Evolutionary conservation across 2,797 vertebrate genomes (phyloP), one percentile per base, ranked within the genome.

Genomic region (Sphenopsis melanotis): DNA sequence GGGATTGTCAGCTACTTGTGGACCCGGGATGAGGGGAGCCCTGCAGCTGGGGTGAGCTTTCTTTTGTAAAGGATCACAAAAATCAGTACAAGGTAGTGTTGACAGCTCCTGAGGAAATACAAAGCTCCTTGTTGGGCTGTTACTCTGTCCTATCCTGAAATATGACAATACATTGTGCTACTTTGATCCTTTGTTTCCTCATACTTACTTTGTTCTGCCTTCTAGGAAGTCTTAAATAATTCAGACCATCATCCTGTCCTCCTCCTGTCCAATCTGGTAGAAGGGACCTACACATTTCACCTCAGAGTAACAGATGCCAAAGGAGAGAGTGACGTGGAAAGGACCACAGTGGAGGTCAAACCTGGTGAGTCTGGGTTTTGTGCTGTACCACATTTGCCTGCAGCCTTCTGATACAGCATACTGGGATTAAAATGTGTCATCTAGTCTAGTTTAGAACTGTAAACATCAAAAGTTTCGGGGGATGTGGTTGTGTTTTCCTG

Each of bases 201-300:
- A 12, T 36, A 2, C 8, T 69, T 47, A 30, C 14, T 94, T 92
- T 69, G 36, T 87, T 90, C 87, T 87, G 74, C 63, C 74, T 85
- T 77, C 44, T 93, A 99, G 99, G 99, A 99, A 87, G 99, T 99
- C 63, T 97, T 99, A 92, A 99, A 99, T 97, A 98, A 98, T 97
- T 99, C 99, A 42, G 98, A 99, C 96, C 99, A 98, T 95, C 99
- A 99, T 93, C 97, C 99, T 2, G 97, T 99, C 93, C 98, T 99
- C 76, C 98, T 99, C 60, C 97, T 99, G 34, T 98, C 99, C 82
- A 99, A 99, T 97, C 97, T 99, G 96, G 99, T 99, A 12, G 98
- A 98, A 97, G 99, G 99, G 34, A 99, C 98, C 64, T 99, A 99
- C 97, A 98, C 97, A 6, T 99, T 99, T 96, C 98, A 98, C 37